These are phyloP conservation scores for Edolisoma coerulescens DNA, from an alignment of 2,113 vertebrate species.

Conservation along the genomic window DNA sequence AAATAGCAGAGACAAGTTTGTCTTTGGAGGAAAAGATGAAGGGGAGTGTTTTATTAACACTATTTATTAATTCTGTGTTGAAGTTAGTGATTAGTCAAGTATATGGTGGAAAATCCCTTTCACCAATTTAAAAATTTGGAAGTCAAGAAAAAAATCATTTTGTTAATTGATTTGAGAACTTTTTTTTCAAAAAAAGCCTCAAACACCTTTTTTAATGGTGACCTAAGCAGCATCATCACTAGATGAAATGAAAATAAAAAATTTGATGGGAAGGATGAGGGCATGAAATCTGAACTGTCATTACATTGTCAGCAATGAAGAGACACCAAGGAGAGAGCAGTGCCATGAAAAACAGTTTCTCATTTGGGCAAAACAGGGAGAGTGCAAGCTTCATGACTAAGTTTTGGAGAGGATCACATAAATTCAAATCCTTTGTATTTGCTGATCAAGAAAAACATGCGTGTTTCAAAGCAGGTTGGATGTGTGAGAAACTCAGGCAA, in stretches of 20 bases:
- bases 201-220: not conserved
- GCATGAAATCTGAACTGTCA: not conserved
- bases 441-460: not conserved
- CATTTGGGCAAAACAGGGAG: not conserved
- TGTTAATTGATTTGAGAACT: not conserved
- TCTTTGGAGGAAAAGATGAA: not conserved
- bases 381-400: not conserved
- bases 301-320: not conserved
- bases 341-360: not conserved
- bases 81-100: not conserved
- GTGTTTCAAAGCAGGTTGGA: not conserved
- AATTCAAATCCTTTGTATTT: not conserved
- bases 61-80: not conserved
- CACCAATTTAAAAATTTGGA: not conserved
- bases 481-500: not conserved
- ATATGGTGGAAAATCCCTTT: not conserved
- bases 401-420: not conserved
- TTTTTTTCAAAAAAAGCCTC: rapidly evolving
- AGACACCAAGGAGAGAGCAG: not conserved
- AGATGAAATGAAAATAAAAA: not conserved
- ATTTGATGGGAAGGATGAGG: not conserved
- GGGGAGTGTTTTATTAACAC: not conserved
- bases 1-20: not conserved
- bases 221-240: not conserved
- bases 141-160: not conserved